phyloP scores from a whole-genome alignment of 2,113 vertebrate genomes.

The Chamaea fasciata region DNA sequence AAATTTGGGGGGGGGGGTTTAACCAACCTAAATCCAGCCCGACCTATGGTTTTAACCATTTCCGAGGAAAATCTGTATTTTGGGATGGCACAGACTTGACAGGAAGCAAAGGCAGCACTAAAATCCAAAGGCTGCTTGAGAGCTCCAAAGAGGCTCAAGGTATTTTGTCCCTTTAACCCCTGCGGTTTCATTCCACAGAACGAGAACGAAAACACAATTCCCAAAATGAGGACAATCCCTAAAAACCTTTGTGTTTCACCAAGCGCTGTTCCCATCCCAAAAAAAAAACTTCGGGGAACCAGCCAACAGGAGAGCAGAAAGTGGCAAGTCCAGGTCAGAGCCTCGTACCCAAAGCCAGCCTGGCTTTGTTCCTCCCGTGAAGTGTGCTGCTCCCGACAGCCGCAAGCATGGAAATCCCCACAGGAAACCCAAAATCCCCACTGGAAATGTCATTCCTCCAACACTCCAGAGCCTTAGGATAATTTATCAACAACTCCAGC shows the following conservation, averaged over 20 bases:
- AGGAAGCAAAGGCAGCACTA: background rate
- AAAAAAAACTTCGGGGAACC: background rate
- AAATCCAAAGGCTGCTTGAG: rapidly evolving
- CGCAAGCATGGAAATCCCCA: background rate
- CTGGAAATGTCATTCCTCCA: conserved; percentile 4
- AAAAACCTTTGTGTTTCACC: background rate
- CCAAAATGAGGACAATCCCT: background rate
- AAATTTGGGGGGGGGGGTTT: rapidly evolving
- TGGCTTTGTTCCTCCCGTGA: background rate
- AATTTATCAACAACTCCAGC: background rate
- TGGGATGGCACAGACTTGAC: background rate
- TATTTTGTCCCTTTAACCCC: background rate
- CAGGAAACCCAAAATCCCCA: background rate
- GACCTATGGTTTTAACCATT: background rate
- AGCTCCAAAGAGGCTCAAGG: background rate
- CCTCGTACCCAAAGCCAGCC: background rate
- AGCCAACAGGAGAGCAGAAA: background rate
- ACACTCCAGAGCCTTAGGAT: background rate
- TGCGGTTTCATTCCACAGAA: background rate
- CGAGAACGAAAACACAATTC: background rate
- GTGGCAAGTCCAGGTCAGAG: background rate
- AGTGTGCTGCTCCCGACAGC: background rate
- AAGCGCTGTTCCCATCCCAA: background rate
- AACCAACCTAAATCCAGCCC: background rate
- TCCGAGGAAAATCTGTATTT: background rate